Base-by-base conservation (phyloP, 2,113 vertebrate species). In the Zootoca vivipara region DNA sequence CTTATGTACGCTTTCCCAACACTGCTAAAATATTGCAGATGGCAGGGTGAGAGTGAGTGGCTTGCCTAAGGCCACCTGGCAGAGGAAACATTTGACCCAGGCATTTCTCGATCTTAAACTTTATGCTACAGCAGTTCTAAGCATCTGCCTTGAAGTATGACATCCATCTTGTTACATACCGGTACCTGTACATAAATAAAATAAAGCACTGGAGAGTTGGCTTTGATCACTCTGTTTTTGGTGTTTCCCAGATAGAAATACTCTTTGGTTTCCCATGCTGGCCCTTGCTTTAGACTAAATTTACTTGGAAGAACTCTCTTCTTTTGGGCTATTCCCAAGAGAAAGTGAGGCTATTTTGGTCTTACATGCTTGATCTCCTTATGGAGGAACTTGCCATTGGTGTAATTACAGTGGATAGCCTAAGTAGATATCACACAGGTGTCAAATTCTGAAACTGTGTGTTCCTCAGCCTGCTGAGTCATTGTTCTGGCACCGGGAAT, bases 391-490 rank as follows among this genome's bases (percentile, higher is more conserved):
- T 67, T 18, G 9, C 85, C 85, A 67, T 78, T 86, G 67, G 38
- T 46, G 62, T 86, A 78, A 78, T 86, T 86, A 42, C 28, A 78
- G 46, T n/a, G 20, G 78, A 78, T 69, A 78, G 42, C 85, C 62
- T 78, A 78, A 78, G 9, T 38, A 24, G 74, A 84, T 86, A 33
- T 78, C 38, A 78, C 35, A 67, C 58, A 84, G 69, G 40, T 84
- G 69, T 56, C 82, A 67, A 33, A 78, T 24, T n/a, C 74, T 46
- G 38, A 67, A 78, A 56, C 42, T 56, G 72, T 20, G 26, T 78
- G 85, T 78, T 86, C 69, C 58, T 78, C 85, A 78, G 4, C 33
- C 18, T 86, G 85, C 85, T 78, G 74, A 86, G 38, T 86, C 58
- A 78, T 42, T 15, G 2, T 78, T 58, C 28, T 85, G 84, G 38